Evolutionary conservation across 2,113 vertebrate species (phyloP).

Genomic region (Hippoglossus stenolepis): DNA sequence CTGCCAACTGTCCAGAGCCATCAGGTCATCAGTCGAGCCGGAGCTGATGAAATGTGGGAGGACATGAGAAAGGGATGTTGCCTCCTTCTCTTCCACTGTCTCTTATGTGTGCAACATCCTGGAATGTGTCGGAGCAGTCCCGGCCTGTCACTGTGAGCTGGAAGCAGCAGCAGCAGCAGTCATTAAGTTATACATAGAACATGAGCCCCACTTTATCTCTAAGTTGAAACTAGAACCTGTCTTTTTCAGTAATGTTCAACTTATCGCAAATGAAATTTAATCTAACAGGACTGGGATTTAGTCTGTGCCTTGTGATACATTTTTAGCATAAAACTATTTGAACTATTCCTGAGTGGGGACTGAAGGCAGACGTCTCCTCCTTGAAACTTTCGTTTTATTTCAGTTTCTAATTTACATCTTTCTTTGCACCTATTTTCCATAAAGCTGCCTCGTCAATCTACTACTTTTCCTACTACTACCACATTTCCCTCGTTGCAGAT

Average conservation of each 20-base stretch:
- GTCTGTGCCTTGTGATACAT: too few species aligned
- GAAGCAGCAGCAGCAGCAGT: constrained; percentile 14
- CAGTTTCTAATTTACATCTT: too few species aligned
- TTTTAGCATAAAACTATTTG: too few species aligned
- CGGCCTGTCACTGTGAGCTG: constrained; percentile 30
- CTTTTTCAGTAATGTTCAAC: not conserved
- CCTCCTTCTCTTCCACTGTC: constrained; percentile 36
- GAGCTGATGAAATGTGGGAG: constrained; percentile 46
- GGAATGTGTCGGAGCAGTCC: constrained; percentile 40
- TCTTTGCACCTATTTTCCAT: too few species aligned
- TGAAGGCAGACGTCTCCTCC: too few species aligned
- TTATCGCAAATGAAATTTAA: too few species aligned
- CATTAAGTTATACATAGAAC: constrained; percentile 39
- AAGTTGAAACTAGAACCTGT: not conserved
- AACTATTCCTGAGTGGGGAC: too few species aligned
- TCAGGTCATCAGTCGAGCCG: constrained; percentile 43
- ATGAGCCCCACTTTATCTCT: constrained; percentile 1
- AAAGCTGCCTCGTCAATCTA: too few species aligned
- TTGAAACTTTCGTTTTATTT: too few species aligned
- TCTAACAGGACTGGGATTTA: too few species aligned
- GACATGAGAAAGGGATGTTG: constrained; percentile 36
- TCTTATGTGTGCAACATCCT: constrained; percentile 42
- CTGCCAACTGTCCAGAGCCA: constrained; percentile 50
- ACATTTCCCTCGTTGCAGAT: too few species aligned
- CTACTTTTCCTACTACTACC: too few species aligned